Evolutionary conservation across 1,140 invertebrate species (phyloP).

Genomic region (Eupeodes corollae): DNA sequence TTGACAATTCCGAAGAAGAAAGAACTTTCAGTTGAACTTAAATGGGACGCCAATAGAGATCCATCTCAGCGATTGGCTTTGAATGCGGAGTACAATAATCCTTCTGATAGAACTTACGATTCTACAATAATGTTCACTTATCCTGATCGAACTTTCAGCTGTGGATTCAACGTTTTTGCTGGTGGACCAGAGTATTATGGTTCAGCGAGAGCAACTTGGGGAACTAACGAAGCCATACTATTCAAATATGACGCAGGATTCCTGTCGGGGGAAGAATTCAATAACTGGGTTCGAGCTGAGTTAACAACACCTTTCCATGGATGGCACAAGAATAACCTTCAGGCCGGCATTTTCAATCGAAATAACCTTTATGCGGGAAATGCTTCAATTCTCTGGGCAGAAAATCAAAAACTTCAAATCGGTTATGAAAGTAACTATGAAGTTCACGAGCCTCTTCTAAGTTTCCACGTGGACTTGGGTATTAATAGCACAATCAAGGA

Average conservation of each 20-base stretch:
- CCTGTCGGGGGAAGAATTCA: conserved; percentile 35
- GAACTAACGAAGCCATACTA: conserved; percentile 40
- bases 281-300: conserved; percentile 39
- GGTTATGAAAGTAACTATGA: conserved; percentile 41
- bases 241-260: conserved; percentile 39
- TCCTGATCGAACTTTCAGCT: conserved; percentile 56
- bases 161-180: conserved; percentile 44
- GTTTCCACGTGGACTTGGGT: conserved; percentile 41
- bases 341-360: conserved; percentile 31
- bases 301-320: conserved; percentile 58
- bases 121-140: conserved; percentile 53
- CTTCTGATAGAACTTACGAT: conserved; percentile 46
- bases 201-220: conserved; percentile 45
- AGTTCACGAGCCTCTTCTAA: conserved; percentile 26
- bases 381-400: conserved; percentile 43
- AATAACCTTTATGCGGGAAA: conserved; percentile 31
- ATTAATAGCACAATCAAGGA: conserved; percentile 47
- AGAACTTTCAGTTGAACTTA: conserved; percentile 54
- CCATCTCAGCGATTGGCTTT: conserved; percentile 46
- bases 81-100: conserved; percentile 26
- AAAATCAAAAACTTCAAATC: conserved; percentile 42
- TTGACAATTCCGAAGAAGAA: conserved; percentile 46
- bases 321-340: conserved; percentile 57
- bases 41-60: conserved; percentile 74
- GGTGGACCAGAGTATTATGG: conserved; percentile 38